Base-by-base conservation (phyloP, 1,140 invertebrate species). In the Acromyrmex charruanus region DNA sequence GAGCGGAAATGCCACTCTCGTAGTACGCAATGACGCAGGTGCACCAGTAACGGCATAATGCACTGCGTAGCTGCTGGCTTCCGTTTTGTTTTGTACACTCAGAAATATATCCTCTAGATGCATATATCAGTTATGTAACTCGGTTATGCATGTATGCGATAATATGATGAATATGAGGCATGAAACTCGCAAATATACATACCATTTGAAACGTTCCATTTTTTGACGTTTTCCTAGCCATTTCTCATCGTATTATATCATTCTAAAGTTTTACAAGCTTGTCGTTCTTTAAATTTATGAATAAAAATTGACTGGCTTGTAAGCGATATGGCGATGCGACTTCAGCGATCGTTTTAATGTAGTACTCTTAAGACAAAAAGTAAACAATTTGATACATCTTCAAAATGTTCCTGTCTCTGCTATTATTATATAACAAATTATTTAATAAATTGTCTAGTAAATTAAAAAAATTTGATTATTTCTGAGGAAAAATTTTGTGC, bases 41-140 rank as follows among this genome's bases (percentile, higher is more conserved):
- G 69, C 69, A 63, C 49, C 80, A 44, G 55, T 55, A 51, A 35
- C n/a, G 55, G 55, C 80, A 84, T 84, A 84, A 84, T 75, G 69
- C 39, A 75, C 69, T 61, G 69, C 80, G 53, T 84, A 28, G 69
- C 53, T 75, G 69, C 53, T 75, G 25, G 75, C 68, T 74, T 75
- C 68, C 80, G 80, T n/a, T 84, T 84, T 84, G 80, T 84, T 84
- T 74, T 84, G 39, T 25, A 65, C 66, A 44, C 31, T 49, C 55
- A 49, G 80, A 84, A 74, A 84, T 74, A 74, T 75, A 74, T 61
- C 14, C 69, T 12, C 25, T 16, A 31, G 39, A 10, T 35, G 61
- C 28, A 74, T 61, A 74, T 74, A 66, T 71, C 6, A 31, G 68
- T 51, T 51, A 61, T 51, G 44, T 61, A 61, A 21, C 25, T 9